Conservation (phyloP, 1,140 invertebrate species). For the Triops cancriformis region DNA sequence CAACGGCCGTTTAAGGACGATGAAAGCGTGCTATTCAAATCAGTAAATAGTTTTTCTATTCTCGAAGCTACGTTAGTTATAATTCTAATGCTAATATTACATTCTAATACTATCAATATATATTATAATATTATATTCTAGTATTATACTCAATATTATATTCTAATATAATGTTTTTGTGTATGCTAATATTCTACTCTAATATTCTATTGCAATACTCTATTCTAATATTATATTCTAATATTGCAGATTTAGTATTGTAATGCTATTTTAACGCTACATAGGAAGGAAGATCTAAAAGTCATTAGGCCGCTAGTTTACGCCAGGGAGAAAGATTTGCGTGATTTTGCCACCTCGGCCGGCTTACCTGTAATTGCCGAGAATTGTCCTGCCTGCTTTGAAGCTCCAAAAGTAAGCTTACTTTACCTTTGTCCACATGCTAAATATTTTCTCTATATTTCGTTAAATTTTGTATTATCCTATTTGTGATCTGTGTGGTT, state of each 20-base stretch:
- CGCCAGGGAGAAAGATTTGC: constrained; percentile 64
- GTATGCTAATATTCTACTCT: too few species aligned
- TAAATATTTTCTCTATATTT: too few species aligned
- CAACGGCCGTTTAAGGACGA: constrained; percentile 63
- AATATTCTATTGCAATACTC: too few species aligned
- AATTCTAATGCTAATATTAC: too few species aligned
- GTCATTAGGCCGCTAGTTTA: constrained; percentile 81
- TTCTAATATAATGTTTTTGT: too few species aligned
- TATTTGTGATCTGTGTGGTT: too few species aligned
- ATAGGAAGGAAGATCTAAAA: constrained; percentile 65
- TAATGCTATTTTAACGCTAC: constrained; percentile 32
- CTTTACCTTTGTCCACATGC: constrained; percentile 13
- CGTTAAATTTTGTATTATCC: too few species aligned
- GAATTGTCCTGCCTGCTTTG: constrained; percentile 54
- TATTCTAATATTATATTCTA: too few species aligned
- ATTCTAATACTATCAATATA: too few species aligned
- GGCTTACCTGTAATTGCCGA: constrained; percentile 56
- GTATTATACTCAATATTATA: too few species aligned
- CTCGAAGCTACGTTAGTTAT: neutral
- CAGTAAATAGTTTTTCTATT: constrained; percentile 38
- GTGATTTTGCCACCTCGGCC: constrained; percentile 57
- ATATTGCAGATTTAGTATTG: neutral
- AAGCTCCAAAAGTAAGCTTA: constrained; percentile 47
- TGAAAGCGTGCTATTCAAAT: constrained; percentile 70
- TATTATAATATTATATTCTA: too few species aligned